These are phyloP conservation scores for Meloidogyne exigua DNA, from an alignment of 1,140 invertebrate genomes.

Conservation along the genomic window DNA sequence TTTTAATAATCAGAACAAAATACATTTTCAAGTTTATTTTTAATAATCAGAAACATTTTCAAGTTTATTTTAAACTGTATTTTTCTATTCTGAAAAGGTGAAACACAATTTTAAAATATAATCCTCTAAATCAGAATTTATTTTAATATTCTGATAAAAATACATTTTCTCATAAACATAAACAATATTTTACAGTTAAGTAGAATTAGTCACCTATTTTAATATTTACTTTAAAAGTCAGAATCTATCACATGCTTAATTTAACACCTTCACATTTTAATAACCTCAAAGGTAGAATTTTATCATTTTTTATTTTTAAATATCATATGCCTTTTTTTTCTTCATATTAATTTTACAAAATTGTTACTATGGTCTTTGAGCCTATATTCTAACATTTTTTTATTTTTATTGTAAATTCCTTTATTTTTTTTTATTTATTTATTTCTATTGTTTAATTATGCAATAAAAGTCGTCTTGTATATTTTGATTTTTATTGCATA, in stretches of 20 bases:
- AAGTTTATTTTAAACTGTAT: too few relatives aligned
- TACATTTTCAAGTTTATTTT: too few relatives aligned
- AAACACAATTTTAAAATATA: too few relatives aligned
- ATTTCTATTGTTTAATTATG: not conserved
- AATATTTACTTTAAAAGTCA: not conserved
- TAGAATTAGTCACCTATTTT: too few relatives aligned
- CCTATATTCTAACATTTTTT: not conserved
- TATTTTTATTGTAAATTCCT: not conserved
- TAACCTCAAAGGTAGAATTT: not conserved
- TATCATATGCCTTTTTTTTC: not conserved
- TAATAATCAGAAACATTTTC: too few relatives aligned
- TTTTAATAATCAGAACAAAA: too few relatives aligned
- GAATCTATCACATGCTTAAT: not conserved
- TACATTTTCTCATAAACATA: too few relatives aligned
- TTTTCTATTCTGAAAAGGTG: too few relatives aligned
- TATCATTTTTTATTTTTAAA: not conserved
- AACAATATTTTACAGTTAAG: too few relatives aligned
- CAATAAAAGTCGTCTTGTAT: not conserved
- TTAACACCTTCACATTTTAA: not conserved
- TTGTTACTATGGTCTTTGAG: not conserved
- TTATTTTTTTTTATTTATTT: not conserved
- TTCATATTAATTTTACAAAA: not conserved
- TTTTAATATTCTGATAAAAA: too few relatives aligned
- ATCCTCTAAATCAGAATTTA: too few relatives aligned
- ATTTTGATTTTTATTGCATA: not conserved